These are phyloP conservation scores for Sminthurides bifidus DNA, from an alignment of 1,140 invertebrate genomes.

Conservation along the genomic window DNA sequence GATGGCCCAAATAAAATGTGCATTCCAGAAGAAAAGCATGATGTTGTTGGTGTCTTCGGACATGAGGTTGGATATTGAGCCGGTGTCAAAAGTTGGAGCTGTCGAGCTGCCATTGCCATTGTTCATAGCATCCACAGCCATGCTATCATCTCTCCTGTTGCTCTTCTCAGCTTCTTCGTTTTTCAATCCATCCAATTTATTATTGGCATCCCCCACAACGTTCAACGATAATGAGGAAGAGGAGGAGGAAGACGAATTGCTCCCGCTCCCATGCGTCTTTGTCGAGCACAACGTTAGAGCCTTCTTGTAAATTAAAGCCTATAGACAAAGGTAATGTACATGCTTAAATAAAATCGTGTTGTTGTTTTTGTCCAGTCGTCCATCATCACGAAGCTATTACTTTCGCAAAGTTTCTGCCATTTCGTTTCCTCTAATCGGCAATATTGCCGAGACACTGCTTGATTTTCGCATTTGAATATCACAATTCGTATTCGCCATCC, in stretches of 20 bases:
- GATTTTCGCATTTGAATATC: too few species aligned
- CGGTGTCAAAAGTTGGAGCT: slow-evolving; percentile 44
- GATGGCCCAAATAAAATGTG: slow-evolving; percentile 74
- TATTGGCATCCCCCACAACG: background rate
- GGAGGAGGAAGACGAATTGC: background rate
- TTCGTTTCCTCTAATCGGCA: too few species aligned
- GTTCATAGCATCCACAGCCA: background rate
- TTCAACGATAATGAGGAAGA: background rate
- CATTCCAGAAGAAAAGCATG: slow-evolving; percentile 71
- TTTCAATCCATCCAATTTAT: too few species aligned
- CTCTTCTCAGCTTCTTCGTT: background rate
- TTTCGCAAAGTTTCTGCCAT: too few species aligned
- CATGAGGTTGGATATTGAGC: slow-evolving; percentile 65
- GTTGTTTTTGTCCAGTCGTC: too few species aligned
- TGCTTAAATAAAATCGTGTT: too few species aligned
- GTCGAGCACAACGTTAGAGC: slow-evolving; percentile 31
- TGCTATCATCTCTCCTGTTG: background rate
- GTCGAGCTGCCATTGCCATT: slow-evolving; percentile 11
- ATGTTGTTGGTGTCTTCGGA: slow-evolving; percentile 68
- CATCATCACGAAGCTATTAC: too few species aligned
- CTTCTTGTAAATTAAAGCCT: slow-evolving; percentile 56
- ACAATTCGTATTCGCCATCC: too few species aligned
- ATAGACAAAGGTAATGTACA: slow-evolving; percentile 29
- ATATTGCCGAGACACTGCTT: too few species aligned
- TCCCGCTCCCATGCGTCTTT: slow-evolving; percentile 5